Evolutionary conservation across 2,797 vertebrate genomes (phyloP).

Genomic region (Halcyon chelicuti): DNA sequence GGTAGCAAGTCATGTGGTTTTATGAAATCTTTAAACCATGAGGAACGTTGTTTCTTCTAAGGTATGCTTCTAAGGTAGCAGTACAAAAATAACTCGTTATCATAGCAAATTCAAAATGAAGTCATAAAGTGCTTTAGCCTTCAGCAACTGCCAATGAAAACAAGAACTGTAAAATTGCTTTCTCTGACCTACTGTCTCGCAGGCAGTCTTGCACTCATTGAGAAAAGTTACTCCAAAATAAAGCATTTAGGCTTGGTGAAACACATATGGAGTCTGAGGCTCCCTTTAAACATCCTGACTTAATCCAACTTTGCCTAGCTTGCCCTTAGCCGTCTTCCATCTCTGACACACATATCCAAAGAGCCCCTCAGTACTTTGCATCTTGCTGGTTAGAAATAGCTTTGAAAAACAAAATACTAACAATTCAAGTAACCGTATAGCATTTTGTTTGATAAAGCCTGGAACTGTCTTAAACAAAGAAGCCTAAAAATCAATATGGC

Average conservation of each 20-base stretch:
- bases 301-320: background rate
- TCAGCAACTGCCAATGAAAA: conserved; percentile 77
- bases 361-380: conserved; percentile 73
- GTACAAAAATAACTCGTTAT: conserved; percentile 57
- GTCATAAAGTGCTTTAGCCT: conserved; percentile 72
- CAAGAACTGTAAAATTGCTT: conserved; percentile 70
- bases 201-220: conserved; percentile 68
- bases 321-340: background rate
- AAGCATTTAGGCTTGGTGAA: conserved; percentile 75
- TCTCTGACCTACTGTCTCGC: conserved; percentile 59
- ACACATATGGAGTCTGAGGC: conserved; percentile 23
- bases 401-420: conserved; percentile 59
- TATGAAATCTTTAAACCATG: background rate
- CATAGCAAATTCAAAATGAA: conserved; percentile 56
- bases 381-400: conserved; percentile 47
- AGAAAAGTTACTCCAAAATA: conserved; percentile 77
- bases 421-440: conserved; percentile 26
- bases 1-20: background rate
- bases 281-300: background rate
- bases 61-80: conserved; percentile 7
- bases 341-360: background rate
- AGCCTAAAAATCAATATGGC: conserved; percentile 67
- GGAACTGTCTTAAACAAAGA: conserved; percentile 54
- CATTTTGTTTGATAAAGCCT: conserved; percentile 71
- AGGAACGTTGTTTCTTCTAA: background rate